Evolutionary conservation across 2,888 invertebrate species (phyloP), one percentile per base, ranked within the genome.

Genomic region (Hemicrepidius hirtus): DNA sequence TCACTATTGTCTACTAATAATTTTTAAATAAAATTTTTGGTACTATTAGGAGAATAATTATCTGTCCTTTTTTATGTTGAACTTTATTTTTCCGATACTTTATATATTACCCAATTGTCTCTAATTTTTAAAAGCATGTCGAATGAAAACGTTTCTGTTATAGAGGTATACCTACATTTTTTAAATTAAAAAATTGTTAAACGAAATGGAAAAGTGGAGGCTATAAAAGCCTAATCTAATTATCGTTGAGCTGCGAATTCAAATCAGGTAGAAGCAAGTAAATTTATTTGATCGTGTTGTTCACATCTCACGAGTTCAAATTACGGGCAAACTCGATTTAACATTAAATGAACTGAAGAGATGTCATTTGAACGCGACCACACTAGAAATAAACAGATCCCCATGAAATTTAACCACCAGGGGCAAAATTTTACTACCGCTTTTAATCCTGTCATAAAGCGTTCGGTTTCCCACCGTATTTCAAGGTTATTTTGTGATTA

Each of bases 261-360:
- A 18, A 53, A 53, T 28, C 21, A 53, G 53, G 57, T n/a, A 57
- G 18, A 37, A 44, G 18, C 57, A 13, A 57, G 28, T n/a, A n/a
- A 57, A 57, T 57, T 57, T 40, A 37, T 57, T 57, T 37, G 35
- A 57, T 46, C 46, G 53, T 40, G 37, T 57, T 37, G 57, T 57
- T 40, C 57, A 20, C 35, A 37, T 37, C 37, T 20, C 12, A 20
- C 37, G 57, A 35, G 37, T 20, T 57, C 40, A 57, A 53, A 57
- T 57, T 57, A 20, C 57, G 20, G 16, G 28, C 57, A 37, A 57
- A 57, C 57, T 57, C 57, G 57, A 53, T 53, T 57, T 40, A 18
- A 20, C 40, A 37, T 37, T 40, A 57, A 37, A 57, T 40, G 57
- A 57, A 37, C 12, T 57, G 57, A 20, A 37, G 57, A 57, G 20